Evolutionary conservation across 1,140 invertebrate genomes (phyloP).

Genomic region (Trichomalopsis sarcophagae): DNA sequence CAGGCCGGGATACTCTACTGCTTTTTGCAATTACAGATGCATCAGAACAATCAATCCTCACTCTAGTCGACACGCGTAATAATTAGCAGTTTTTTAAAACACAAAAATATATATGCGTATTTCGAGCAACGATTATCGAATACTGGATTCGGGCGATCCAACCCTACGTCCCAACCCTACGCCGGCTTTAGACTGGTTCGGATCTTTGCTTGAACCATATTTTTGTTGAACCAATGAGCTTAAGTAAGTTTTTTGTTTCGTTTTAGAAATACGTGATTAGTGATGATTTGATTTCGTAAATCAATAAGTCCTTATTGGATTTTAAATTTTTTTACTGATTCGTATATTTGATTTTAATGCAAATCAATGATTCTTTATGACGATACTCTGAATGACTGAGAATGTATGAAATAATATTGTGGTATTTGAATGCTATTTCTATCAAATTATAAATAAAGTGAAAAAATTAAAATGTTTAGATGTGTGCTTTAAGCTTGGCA

Average conservation of each 20-base stretch:
- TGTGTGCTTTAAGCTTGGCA: background rate
- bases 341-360: constrained; percentile 7
- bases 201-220: constrained; percentile 24
- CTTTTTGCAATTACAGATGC: constrained; percentile 81
- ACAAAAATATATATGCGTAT: constrained; percentile 27
- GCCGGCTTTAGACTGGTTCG: background rate
- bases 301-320: background rate
- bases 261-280: constrained; percentile 37
- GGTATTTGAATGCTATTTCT: background rate
- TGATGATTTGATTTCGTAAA: constrained; percentile 22
- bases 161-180: background rate
- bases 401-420: background rate
- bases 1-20: constrained; percentile 95
- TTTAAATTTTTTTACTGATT: constrained; percentile 6
- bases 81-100: constrained; percentile 32
- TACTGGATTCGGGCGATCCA: background rate
- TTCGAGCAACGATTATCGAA: constrained; percentile 44
- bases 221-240: background rate
- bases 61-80: constrained; percentile 70
- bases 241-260: constrained; percentile 15
- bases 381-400: background rate
- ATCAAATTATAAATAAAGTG: background rate
- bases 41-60: constrained; percentile 71
- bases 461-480: background rate
- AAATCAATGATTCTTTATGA: background rate